Conservation (phyloP, 2,113 vertebrate genomes). For the Galbula dea region DNA sequence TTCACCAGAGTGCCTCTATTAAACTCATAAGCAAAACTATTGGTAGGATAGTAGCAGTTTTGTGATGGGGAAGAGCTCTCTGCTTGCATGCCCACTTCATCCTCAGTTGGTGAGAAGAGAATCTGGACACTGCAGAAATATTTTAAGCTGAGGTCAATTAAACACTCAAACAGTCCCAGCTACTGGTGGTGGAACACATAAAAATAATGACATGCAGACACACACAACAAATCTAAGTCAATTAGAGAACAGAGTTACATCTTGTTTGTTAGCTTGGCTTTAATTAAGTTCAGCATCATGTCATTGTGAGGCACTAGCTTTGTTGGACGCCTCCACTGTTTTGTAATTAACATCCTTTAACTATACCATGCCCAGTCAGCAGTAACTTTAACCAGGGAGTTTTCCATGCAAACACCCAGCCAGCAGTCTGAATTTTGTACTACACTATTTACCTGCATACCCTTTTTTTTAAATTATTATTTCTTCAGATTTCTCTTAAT, state of each 20-base stretch:
- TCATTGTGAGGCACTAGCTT: not conserved
- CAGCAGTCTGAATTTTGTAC: not conserved
- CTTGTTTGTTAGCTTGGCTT: not conserved
- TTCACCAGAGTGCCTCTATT: not conserved
- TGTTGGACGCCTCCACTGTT: not conserved
- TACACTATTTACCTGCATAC: not conserved
- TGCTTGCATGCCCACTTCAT: not conserved
- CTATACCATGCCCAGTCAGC: not conserved
- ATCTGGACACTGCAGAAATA: not conserved
- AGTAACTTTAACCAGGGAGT: not conserved
- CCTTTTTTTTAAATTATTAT: not conserved
- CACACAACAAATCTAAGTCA: not conserved
- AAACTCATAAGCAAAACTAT: not conserved
- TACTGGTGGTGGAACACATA: not conserved
- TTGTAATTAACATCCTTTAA: slow-evolving; percentile 9
- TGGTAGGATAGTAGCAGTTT: not conserved
- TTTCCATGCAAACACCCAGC: not conserved
- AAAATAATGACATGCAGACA: not conserved
- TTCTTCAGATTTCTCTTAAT: not conserved
- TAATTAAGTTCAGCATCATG: not conserved
- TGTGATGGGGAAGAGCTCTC: not conserved
- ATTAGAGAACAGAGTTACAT: not conserved
- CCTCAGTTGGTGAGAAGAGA: not conserved
- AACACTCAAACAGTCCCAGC: not conserved
- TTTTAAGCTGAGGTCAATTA: not conserved